Base-by-base conservation (phyloP, 2,113 vertebrate genomes). In the Scomber colias region DNA sequence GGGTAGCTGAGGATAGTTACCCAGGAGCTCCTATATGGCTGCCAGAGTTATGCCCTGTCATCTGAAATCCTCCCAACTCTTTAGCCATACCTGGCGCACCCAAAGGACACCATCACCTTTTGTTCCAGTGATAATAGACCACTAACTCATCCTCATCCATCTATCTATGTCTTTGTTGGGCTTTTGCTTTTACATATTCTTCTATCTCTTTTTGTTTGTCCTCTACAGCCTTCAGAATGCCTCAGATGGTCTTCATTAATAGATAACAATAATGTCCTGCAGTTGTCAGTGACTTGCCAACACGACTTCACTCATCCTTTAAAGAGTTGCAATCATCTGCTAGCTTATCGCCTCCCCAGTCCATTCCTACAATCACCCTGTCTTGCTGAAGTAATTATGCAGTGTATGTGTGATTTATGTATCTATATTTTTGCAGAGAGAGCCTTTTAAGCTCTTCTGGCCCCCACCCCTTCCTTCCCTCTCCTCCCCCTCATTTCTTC, bases 321-420 rank as follows among this genome's bases (percentile, higher is more conserved):
- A 16, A 35, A 62, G 49, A 50, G 61, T 64, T 60, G 64, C 73
- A 81, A 30, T 62, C 24, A 30, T 44, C 14, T 17, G 2, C 11
- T 50, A 5, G 24, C 44, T 75, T 54, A 62, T 59, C 53, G 0
- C 57, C 55, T 30, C 30, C 24, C 17, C 61, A 9, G 30, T 53
- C 57, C 30, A 45, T 67, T 56, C 53, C 21, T 24, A 59, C 70
- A 69, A 40, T 68, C 82, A 31, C 31, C 27, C 48, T 27, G 56
- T 71, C 78, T 21, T 24, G 17, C 71, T 71, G 17, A 70, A 65
- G 71, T 69, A 86, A 81, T 81, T 79, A 82, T 71, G 17, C 31
- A 17, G 44, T 46, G 51, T 44, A 57, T 71, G 57, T 64, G 9
- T 68, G 66, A 80, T 76, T 76, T 76, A 75, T 79, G 76, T 35